Conservation (phyloP, 1,140 invertebrate species). For the Choristoneura fumiferana region DNA sequence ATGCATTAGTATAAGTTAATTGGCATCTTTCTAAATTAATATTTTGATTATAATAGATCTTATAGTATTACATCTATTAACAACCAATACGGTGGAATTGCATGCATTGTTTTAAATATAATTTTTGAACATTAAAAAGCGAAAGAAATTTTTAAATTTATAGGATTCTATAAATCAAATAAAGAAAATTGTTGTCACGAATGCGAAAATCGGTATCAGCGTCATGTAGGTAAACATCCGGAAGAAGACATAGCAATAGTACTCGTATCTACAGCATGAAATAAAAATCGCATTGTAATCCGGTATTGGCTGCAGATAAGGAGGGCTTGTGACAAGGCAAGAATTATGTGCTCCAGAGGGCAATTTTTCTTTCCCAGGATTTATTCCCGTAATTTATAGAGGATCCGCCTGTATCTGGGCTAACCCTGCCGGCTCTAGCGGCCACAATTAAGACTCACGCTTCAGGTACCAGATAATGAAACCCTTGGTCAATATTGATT, state of each 20-base stretch:
- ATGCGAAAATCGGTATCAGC: no score
- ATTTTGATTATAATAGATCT: no score
- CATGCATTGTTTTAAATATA: no score
- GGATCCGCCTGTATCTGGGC: constrained; percentile 74
- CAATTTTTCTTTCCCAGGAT: constrained; percentile 78
- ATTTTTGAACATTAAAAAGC: no score
- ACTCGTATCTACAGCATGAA: constrained; percentile 63
- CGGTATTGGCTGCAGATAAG: constrained; percentile 76
- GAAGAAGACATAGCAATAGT: constrained; percentile 29
- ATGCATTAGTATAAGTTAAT: no score
- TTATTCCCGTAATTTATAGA: constrained; percentile 78
- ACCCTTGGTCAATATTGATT: constrained; percentile 20
- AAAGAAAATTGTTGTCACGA: no score
- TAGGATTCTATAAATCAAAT: no score
- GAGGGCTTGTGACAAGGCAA: constrained; percentile 77
- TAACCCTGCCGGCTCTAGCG: constrained; percentile 60
- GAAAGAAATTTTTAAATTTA: no score
- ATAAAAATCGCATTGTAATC: constrained; percentile 78
- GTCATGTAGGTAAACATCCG: constrained; percentile 30
- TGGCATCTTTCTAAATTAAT: no score
- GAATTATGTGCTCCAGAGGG: constrained; percentile 78
- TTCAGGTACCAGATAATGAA: constrained; percentile 20
- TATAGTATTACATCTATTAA: no score
- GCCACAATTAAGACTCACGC: constrained; percentile 60
- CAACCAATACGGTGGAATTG: no score